Conservation (phyloP, 2,888 invertebrate genomes). For the Schizaphis graminum region DNA sequence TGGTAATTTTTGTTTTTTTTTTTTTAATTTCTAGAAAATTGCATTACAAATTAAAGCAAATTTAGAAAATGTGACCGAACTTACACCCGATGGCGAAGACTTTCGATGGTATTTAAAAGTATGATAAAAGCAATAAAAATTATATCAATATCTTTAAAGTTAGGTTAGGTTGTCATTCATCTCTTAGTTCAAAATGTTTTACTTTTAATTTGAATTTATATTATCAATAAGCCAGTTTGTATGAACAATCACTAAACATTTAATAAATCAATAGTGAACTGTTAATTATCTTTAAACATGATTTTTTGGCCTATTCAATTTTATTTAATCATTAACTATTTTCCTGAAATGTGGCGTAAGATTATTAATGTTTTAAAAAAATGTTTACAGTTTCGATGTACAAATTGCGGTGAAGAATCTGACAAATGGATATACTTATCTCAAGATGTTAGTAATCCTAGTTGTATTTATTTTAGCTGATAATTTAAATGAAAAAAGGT, state of each 20-base stretch:
- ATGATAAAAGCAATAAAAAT: neutral
- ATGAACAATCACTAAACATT: too few species aligned
- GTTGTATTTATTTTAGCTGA: neutral
- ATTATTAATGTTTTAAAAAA: neutral
- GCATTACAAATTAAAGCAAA: slow-evolving; percentile 63
- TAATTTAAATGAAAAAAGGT: neutral
- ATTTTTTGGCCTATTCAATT: too few species aligned
- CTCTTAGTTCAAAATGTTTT: neutral
- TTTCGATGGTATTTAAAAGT: slow-evolving; percentile 65
- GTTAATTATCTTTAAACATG: too few species aligned
- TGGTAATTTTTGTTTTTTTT: neutral
- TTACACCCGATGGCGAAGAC: slow-evolving; percentile 40
- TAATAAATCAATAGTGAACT: too few species aligned
- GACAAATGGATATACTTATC: slow-evolving; percentile 62
- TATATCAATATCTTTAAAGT: neutral
- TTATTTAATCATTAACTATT: too few species aligned
- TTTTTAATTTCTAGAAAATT: slow-evolving; percentile 49
- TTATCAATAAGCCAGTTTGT: neutral
- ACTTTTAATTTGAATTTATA: neutral
- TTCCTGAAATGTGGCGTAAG: too few species aligned
- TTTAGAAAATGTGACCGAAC: slow-evolving; percentile 57
- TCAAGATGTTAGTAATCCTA: slow-evolving; percentile 43
- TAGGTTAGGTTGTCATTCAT: neutral
- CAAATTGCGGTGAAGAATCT: slow-evolving; percentile 63
- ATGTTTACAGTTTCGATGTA: slow-evolving; percentile 52